Base-by-base conservation (phyloP, 2,888 invertebrate genomes). In the Eurytoma adleriae region DNA sequence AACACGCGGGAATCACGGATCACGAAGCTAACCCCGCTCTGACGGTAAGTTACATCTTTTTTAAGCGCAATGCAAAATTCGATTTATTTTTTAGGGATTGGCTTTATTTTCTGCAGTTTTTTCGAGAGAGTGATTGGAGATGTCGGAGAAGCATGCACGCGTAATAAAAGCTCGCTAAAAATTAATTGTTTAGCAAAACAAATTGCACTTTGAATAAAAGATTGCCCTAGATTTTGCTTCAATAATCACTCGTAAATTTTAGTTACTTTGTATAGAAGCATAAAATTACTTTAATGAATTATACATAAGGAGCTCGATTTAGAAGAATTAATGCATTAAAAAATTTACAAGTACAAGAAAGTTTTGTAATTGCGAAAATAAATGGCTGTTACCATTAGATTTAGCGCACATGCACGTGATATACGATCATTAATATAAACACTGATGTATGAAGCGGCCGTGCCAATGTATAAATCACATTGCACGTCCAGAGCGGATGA, bases 21-120 rank as follows among this genome's bases (percentile, higher is more conserved):
- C 14, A 24, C 20, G 83, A 82, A 83, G 81, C 56, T 74, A 40
- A 40, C 86, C 89, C 89, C 89, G 89, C 85, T 83, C 85, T 89
- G 88, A 89, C 89, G 89, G 89, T 89, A 83, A 88, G 74, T 67
- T 57, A 2, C n/a, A 4, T 20, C 10, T 48, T 66, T 66, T 67
- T 52, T 16, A 24, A n/a, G 4, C 10, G 24, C 4, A 12, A 14
- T 0, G 54, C n/a, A n/a, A n/a, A n/a, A n/a, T n/a, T n/a, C n/a
- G n/a, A n/a, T n/a, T n/a, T n/a, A n/a, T n/a, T n/a, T n/a, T 54
- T 27, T 7, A 3, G 18, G 48, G 3, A 3, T 54, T 68, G n/a
- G 24, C 54, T 68, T 52, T 68, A 50, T 18, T 20, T 5, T 66
- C 18, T 18, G 18, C 40, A 4, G 5, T 40, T 40, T 40, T 40